Evolutionary conservation across 2,888 invertebrate species (phyloP).

Genomic region (Beris morrisii): DNA sequence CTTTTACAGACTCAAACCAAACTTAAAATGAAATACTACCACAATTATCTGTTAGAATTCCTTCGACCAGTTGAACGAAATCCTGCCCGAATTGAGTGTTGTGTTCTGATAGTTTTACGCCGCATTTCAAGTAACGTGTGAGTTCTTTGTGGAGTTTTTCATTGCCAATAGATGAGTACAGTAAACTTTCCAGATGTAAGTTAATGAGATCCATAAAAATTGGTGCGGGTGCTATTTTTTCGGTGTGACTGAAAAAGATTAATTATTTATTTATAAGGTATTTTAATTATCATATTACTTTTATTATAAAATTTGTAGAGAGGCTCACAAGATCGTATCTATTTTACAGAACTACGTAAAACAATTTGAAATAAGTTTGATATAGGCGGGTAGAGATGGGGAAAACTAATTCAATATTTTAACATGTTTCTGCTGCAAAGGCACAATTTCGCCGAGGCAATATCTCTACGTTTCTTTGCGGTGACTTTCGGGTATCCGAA

Average conservation of each 20-base stretch:
- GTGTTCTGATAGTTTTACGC: constrained; percentile 70
- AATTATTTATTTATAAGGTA: background rate
- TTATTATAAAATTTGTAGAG: background rate
- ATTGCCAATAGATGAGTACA: constrained; percentile 51
- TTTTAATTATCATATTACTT: background rate
- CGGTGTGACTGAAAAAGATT: constrained; percentile 38
- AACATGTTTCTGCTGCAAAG: too few relatives aligned
- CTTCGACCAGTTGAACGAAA: constrained; percentile 68
- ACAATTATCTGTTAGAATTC: constrained; percentile 51
- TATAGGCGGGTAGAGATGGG: too few relatives aligned
- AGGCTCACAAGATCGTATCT: background rate
- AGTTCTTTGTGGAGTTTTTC: constrained; percentile 49
- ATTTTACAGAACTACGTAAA: background rate
- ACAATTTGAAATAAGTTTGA: too few relatives aligned
- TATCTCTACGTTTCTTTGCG: too few relatives aligned
- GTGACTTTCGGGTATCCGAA: too few relatives aligned
- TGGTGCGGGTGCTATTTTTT: constrained; percentile 43
- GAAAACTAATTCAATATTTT: too few relatives aligned
- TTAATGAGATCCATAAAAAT: constrained; percentile 51
- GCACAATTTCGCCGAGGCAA: too few relatives aligned
- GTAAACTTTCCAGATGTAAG: constrained; percentile 53
- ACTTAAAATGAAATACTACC: constrained; percentile 36
- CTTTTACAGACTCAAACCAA: background rate
- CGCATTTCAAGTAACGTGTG: constrained; percentile 60
- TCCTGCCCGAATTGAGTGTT: constrained; percentile 64